Evolutionary conservation across 2,888 invertebrate species (phyloP), one percentile per base, ranked within the genome.

Genomic region (Pandemis corylana): DNA sequence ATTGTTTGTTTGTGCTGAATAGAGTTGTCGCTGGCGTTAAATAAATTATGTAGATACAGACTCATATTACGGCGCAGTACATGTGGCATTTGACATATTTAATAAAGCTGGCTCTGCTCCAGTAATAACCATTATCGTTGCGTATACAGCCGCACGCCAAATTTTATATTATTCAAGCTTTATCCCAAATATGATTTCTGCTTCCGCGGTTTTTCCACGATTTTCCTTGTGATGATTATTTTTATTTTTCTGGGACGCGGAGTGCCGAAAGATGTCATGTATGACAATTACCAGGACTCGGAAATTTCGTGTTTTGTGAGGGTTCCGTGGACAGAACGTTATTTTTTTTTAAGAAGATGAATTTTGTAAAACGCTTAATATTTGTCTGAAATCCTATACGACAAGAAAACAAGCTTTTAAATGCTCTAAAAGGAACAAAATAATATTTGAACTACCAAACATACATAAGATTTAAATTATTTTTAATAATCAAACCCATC

Each of bases 111-210:
- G 20, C 15, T 42, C 64, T 42, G 44, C 56, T 42, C 9, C 13
- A 12, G 62, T 51, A 28, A 51, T 64, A 56, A 64, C 51, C 28
- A 64, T 69, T 69, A 65, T 41, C 41, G n/a, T 20, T 68, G 44
- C 59, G 56, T 46, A 62, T 65, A 64, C 49, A 64, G 66, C 56
- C 64, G n/a, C n/a, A 46, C 68, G 64, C 44, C 71, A 56, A 59
- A 64, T 67, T 49, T 53, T 49, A 73, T 65, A 64, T 63, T 44
- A 68, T 63, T 64, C 59, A 68, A 64, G 59, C 72, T 28, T 56
- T 69, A 69, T 59, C 12, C 51, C 28, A 69, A 61, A 69, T 49
- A 59, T 69, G 65, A 65, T 65, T 69, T 65, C 59, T 36, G 49
- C 7, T 20, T 41, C 28, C 61, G 51, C 49, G 62, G 20, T 46